Evolutionary conservation across 2,888 invertebrate species (phyloP).

Genomic region (Argyresthia goedartella): DNA sequence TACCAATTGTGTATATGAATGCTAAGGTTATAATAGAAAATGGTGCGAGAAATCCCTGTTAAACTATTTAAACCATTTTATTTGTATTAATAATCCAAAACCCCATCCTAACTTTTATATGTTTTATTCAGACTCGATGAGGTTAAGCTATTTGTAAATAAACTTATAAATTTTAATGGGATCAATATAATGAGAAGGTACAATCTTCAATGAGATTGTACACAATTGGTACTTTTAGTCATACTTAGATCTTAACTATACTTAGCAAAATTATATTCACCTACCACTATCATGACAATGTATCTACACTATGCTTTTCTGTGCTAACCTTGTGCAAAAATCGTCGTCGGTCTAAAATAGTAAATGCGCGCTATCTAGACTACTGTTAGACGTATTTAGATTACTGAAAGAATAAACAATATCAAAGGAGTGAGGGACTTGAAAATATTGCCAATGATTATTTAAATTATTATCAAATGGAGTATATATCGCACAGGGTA

Average conservation of each 20-base stretch:
- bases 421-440: conserved; percentile 58
- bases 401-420: conserved; percentile 26
- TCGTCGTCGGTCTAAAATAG: background rate
- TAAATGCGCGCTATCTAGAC: conserved; percentile 30
- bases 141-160: conserved; percentile 64
- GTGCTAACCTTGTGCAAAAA: background rate
- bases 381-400: conserved; percentile 42
- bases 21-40: background rate
- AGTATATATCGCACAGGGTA: conserved; percentile 65
- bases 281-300: background rate
- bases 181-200: conserved; percentile 64
- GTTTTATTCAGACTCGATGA: conserved; percentile 31
- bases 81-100: background rate
- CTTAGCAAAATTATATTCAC: conserved; percentile 1
- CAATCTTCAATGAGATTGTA: conserved; percentile 42
- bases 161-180: conserved; percentile 64
- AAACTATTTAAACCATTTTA: background rate
- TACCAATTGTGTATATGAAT: conserved; percentile 2
- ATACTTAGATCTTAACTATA: conserved; percentile 10
- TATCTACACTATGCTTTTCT: conserved; percentile 4
- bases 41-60: background rate
- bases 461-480: conserved; percentile 54
- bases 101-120: conserved; percentile 10
- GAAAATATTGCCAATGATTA: conserved; percentile 52
- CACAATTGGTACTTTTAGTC: conserved; percentile 66